These are phyloP conservation scores for Palythoa caribaeorum DNA, from an alignment of 92 coral and sea anemone genomes.

Conservation along the genomic window DNA sequence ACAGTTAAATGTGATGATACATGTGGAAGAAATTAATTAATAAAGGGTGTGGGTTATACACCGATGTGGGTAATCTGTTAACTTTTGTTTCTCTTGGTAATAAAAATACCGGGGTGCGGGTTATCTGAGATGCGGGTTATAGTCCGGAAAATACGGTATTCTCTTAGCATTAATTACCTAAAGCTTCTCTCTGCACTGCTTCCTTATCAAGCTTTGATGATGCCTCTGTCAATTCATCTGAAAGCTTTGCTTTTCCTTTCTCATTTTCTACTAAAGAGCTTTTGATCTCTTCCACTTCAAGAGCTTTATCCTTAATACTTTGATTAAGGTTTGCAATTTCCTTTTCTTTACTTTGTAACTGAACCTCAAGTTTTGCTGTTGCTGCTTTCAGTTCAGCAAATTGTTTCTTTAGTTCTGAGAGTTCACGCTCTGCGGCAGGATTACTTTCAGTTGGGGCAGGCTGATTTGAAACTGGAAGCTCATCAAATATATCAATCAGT, in stretches of 20 bases:
- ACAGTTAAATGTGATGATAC: too few species aligned
- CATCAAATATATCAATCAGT: conserved; percentile 22
- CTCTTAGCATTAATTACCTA: conserved; percentile 50
- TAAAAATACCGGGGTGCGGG: too few species aligned
- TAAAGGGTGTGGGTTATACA: too few species aligned
- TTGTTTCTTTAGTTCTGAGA: conserved; percentile 37
- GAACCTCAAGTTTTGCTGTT: conserved; percentile 63
- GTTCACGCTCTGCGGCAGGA: conserved; percentile 28
- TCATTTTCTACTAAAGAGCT: conserved; percentile 51
- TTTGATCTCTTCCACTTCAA: conserved; percentile 61
- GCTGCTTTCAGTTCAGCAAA: conserved; percentile 50
- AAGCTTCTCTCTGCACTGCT: conserved; percentile 58
- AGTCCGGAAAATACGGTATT: too few species aligned
- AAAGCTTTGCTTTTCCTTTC: conserved; percentile 40
- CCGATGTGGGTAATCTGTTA: too few species aligned
- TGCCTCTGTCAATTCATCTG: conserved; percentile 63
- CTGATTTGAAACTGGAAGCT: conserved; percentile 10
- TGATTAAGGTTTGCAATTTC: conserved; percentile 62
- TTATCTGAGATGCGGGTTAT: too few species aligned
- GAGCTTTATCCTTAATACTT: conserved; percentile 65
- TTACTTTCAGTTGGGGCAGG: conserved; percentile 5
- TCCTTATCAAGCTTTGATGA: conserved; percentile 72
- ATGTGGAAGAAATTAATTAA: too few species aligned
- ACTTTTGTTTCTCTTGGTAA: too few species aligned
- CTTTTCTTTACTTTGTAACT: conserved; percentile 62